phyloP scores from a whole-genome alignment of 1,140 invertebrate genomes.

The Tigriopus japonicus region DNA sequence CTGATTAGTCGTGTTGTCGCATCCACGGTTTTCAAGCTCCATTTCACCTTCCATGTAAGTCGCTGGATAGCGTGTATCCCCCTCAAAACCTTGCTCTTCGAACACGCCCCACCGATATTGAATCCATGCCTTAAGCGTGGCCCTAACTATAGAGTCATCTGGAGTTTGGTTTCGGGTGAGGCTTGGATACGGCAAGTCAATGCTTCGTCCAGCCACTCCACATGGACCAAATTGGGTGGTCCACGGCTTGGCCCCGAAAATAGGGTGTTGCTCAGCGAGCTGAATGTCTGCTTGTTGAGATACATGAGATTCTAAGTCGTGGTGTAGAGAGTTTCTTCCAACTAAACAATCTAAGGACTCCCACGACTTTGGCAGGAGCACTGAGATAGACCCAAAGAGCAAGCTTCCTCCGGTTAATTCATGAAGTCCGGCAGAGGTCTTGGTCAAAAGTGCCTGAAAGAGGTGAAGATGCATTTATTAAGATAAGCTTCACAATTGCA shows the following conservation, averaged over 20 bases:
- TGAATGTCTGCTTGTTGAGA: background rate
- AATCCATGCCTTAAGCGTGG: background rate
- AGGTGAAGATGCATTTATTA: background rate
- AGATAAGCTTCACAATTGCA: too few relatives aligned
- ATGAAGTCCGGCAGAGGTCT: background rate
- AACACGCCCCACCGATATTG: background rate
- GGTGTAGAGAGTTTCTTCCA: background rate
- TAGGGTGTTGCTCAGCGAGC: background rate
- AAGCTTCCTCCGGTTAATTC: background rate
- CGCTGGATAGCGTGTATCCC: background rate
- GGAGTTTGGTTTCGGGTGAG: background rate
- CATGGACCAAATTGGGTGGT: background rate
- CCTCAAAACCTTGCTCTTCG: background rate
- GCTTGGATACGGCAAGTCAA: background rate
- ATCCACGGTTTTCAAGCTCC: background rate
- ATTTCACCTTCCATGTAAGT: background rate
- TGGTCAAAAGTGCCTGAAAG: background rate
- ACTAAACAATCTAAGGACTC: background rate
- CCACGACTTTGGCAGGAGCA: background rate
- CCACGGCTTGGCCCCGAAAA: background rate
- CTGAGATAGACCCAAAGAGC: background rate
- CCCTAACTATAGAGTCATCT: background rate
- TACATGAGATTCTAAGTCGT: background rate
- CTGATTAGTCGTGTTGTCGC: background rate
- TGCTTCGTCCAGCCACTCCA: background rate